phyloP scores from a whole-genome alignment of 2,888 invertebrate species.

The Exocentrus adspersus region DNA sequence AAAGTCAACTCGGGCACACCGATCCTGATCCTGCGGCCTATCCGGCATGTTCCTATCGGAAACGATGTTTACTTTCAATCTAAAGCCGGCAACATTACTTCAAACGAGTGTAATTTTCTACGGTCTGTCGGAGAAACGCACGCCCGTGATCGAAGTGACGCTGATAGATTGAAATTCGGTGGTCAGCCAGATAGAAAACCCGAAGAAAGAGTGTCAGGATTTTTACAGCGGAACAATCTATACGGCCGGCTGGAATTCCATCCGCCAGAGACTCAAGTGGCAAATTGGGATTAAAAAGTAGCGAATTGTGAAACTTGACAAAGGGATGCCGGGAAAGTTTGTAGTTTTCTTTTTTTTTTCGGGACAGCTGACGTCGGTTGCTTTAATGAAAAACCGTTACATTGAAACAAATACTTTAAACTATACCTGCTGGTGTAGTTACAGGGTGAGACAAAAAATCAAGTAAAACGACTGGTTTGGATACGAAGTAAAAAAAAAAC shows the following conservation, averaged over 20 bases:
- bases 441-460: too few species aligned
- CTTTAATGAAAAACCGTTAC: neutral
- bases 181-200: constrained; percentile 40
- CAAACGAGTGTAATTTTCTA: constrained; percentile 42
- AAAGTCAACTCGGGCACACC: neutral
- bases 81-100: constrained; percentile 40
- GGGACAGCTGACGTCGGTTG: too few species aligned
- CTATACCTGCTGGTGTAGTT: too few species aligned
- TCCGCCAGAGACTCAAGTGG: neutral
- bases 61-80: constrained; percentile 43
- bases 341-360: too few species aligned
- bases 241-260: neutral
- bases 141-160: constrained; percentile 36
- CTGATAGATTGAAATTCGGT: constrained; percentile 41
- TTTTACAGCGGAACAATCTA: constrained; percentile 21
- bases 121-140: constrained; percentile 33
- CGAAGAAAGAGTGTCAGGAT: constrained; percentile 13
- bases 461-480: too few species aligned
- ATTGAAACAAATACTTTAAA: neutral
- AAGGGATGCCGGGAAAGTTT: neutral
- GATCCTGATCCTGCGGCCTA: constrained; percentile 15
- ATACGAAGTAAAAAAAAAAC: too few species aligned
- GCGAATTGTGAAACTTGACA: neutral
- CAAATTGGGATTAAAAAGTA: neutral
- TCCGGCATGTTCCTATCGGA: constrained; percentile 32